A percentile compares a stretch with the other conserved stretches of the same genome.
Conservation (phyloP, 92 coral and sea anemone species). For the Umimayanthus chanpuru region DNA sequence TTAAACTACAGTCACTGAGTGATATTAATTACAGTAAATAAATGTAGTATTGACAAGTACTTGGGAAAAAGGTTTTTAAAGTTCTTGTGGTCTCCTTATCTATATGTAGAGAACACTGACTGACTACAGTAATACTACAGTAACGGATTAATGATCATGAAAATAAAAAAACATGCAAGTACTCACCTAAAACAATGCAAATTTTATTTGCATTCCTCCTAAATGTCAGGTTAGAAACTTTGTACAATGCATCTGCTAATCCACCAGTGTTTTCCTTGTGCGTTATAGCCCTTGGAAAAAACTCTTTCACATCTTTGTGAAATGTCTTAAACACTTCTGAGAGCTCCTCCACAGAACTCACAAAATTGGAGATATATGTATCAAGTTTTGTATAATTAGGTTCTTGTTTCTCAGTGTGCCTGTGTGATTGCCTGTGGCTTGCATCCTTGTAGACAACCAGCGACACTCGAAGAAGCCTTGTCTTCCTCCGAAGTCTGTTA, state of each 20-base stretch:
- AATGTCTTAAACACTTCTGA: not conserved
- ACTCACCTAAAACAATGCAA: conserved; percentile 31
- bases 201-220: conserved; percentile 29
- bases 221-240: conserved; percentile 25
- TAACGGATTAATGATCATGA: no score
- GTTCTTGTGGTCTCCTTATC: no score
- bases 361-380: conserved; percentile 18
- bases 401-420: not conserved
- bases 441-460: conserved; percentile 19
- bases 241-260: conserved; percentile 4
- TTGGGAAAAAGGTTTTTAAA: no score
- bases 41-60: no score
- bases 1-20: no score
- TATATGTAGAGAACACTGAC: no score
- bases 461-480: conserved; percentile 17
- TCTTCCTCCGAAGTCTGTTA: not conserved
- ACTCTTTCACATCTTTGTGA: not conserved
- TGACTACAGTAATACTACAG: no score
- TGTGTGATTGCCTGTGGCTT: no score
- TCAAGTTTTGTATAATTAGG: no score
- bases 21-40: no score
- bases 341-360: conserved; percentile 23
- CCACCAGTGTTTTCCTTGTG: not conserved
- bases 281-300: not conserved
- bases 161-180: not conserved